Evolutionary conservation across 2,113 vertebrate species (phyloP).

Genomic region (Periophthalmodon schlosseri): DNA sequence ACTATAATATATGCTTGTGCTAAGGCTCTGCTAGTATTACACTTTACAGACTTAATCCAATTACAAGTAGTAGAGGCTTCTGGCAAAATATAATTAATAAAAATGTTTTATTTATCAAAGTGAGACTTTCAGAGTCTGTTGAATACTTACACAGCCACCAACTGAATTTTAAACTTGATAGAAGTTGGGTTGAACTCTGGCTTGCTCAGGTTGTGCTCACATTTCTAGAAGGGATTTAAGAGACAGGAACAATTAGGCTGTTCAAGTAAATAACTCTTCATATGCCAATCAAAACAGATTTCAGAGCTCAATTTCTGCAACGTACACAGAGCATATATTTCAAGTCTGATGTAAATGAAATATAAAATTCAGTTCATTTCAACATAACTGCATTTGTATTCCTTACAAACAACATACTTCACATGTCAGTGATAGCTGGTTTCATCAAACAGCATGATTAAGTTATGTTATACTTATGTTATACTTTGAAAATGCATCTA

Average conservation of each 20-base stretch:
- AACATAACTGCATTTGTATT: too few species aligned
- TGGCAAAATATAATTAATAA: slow-evolving; percentile 11
- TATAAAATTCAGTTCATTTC: too few species aligned
- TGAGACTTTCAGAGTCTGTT: not conserved
- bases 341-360: too few species aligned
- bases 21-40: not conserved
- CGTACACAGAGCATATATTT: too few species aligned
- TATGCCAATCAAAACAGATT: not conserved
- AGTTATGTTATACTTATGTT: too few species aligned
- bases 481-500: too few species aligned
- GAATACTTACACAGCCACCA: slow-evolving; percentile 95
- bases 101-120: not conserved
- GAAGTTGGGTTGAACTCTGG: slow-evolving; percentile 99
- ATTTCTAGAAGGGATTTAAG: slow-evolving; percentile 81
- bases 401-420: too few species aligned
- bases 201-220: slow-evolving; percentile 98
- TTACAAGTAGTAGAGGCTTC: slow-evolving; percentile 8
- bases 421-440: too few species aligned
- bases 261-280: not conserved
- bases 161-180: slow-evolving; percentile 99
- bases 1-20: not conserved
- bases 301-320: not conserved
- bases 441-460: too few species aligned
- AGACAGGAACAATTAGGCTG: not conserved
- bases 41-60: slow-evolving; percentile 10